phyloP scores from a whole-genome alignment of 2,888 invertebrate genomes.

The Silvanus unidentatus region DNA sequence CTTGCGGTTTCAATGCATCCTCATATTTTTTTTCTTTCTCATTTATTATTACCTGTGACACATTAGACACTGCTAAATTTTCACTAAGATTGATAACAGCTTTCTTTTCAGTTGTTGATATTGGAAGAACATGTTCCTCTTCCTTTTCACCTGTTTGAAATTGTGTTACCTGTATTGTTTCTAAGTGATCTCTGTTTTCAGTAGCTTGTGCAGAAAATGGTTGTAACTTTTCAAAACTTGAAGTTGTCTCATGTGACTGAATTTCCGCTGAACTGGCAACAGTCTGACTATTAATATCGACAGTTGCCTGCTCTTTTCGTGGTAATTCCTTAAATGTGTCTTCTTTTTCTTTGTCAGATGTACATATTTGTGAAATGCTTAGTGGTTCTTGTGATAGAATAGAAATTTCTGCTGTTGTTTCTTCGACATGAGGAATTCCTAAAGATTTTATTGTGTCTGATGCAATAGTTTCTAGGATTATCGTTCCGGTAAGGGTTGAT shows the following conservation, averaged over 20 bases:
- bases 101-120: conserved; percentile 37
- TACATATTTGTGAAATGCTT: conserved; percentile 47
- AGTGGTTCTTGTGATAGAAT: conserved; percentile 47
- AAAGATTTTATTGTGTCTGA: conserved; percentile 44
- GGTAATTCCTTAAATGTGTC: conserved; percentile 41
- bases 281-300: conserved; percentile 46
- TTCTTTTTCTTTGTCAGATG: conserved; percentile 49
- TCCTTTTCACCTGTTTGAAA: conserved; percentile 49
- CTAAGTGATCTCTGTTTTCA: conserved; percentile 48
- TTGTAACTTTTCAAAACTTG: conserved; percentile 29
- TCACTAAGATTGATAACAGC: conserved; percentile 38
- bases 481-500: conserved; percentile 47
- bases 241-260: conserved; percentile 44
- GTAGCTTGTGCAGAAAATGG: conserved; percentile 47
- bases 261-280: conserved; percentile 49
- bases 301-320: conserved; percentile 43
- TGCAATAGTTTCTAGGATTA: conserved; percentile 48
- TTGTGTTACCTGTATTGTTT: conserved; percentile 53
- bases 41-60: conserved; percentile 44
- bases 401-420: conserved; percentile 44
- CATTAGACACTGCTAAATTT: conserved; percentile 39
- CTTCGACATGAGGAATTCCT: conserved; percentile 33
- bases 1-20: no score
- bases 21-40: conserved; percentile 47
- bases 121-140: conserved; percentile 35